Base-by-base conservation (phyloP, 2,888 invertebrate species). In the Agrotis segetum region DNA sequence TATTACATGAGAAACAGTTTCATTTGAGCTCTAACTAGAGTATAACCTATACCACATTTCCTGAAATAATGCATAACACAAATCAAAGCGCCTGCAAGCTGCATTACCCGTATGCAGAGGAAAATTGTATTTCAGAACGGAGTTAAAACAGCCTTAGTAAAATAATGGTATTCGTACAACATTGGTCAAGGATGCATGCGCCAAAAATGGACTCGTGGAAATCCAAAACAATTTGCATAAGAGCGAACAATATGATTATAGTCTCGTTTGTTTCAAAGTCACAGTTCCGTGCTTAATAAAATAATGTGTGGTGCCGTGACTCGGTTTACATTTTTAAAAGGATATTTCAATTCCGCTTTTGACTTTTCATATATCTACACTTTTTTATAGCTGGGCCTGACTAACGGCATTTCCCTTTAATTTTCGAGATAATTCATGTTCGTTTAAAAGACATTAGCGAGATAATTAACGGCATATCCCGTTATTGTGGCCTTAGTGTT, bases 11-110 rank as follows among this genome's bases (percentile, higher is more conserved):
- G 2, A 40, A 40, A 40, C 24, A 9, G 55, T 29, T 34, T 34
- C 44, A 44, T 21, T 21, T 7, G 6, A 71, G 5, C 60, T 7
- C 40, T 44, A 60, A 24, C 14, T 52, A 49, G 5, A 44, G 7
- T 7, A 24, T 24, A 16, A 19, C 55, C 29, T 44, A 34, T 29
- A 34, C n/a, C 34, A 40, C 21, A 24, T 49, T 64, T 49, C 5
- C 24, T n/a, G 40, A 21, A 71, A 21, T 65, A 65, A 71, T 29
- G n/a, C 9, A 29, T 24, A 29, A 21, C 29, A 65, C 47, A 74
- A 65, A 49, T 56, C 44, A 49, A 29, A 56, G 13, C 3, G 17
- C 44, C 13, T 29, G 65, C 13, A 71, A 44, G 24, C 24, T 53
- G 19, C 47, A 62, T 44, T 24, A 55, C 34, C 17, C 17, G 14